Base-by-base conservation (phyloP, 2,888 invertebrate species). In the Andrena camellia region DNA sequence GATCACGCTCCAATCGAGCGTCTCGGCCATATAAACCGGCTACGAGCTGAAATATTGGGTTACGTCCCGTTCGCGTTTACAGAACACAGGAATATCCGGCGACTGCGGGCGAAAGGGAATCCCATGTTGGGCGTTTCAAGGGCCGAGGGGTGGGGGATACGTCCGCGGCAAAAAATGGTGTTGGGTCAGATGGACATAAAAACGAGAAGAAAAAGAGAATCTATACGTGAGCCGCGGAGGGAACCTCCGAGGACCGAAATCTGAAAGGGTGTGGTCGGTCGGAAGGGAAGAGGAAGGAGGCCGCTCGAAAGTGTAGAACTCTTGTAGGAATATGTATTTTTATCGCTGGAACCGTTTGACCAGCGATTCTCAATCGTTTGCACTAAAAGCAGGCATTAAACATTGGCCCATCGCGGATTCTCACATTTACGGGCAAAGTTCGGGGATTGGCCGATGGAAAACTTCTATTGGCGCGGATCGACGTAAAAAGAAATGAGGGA, bases 141-240 rank as follows among this genome's bases (percentile, higher is more conserved):
- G 35, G n/a, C 17, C 62, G 75, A 64, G 60, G 52, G 42, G 83
- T 78, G 69, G 57, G 76, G 84, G 83, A 80, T 54, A 68, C 63
- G 67, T 33, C 50, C 17, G 33, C 20, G 71, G 66, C 81, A 88
- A 91, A 92, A 92, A 91, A 91, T 90, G 89, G 90, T 89, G 90
- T 88, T 83, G 89, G 82, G 79, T 89, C 82, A 72, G 88, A 86
- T 85, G 78, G 79, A 81, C 79, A 77, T 75, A 60, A 84, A 89
- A 87, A 86, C 77, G 20, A 76, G 68, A 68, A 52, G 42, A 48
- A 54, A 42, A 68, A 60, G 33, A 13, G 59, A 20, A 62, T 33
- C 66, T 48, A 77, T 57, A 64, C 54, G 26, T 35, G 42, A 6
- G 50, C 20, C 26, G 42, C n/a, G 64, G 48, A 29, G 54, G n/a